Evolutionary conservation across 2,797 vertebrate genomes (phyloP).

Genomic region (Tokudaia tokunoshimensis): DNA sequence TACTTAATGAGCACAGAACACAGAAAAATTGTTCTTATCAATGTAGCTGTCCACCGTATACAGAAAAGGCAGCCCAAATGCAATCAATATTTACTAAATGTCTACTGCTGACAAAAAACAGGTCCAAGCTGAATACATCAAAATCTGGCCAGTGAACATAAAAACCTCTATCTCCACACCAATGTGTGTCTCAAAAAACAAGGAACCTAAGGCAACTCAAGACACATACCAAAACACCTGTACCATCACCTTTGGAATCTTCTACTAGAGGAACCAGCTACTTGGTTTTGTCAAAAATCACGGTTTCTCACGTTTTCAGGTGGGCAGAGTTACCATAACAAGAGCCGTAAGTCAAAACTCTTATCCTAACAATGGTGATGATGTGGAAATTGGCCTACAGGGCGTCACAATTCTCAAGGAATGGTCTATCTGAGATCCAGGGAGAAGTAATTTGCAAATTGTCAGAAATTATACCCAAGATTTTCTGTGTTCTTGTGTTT

Average conservation of each 20-base stretch:
- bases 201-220: not conserved
- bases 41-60: not conserved
- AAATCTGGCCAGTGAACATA: not conserved
- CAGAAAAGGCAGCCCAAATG: slow-evolving; percentile 58
- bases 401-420: not conserved
- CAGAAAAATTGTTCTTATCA: not conserved
- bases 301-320: not conserved
- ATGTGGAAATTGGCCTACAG: not conserved
- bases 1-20: slow-evolving; percentile 12
- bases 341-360: not conserved
- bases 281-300: not conserved
- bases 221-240: not conserved
- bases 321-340: not conserved
- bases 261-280: not conserved
- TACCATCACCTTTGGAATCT: not conserved
- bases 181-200: not conserved
- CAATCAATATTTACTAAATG: slow-evolving; percentile 9
- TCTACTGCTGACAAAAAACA: not conserved
- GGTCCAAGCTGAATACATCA: not conserved
- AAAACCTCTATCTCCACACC: not conserved
- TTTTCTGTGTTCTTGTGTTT: not conserved
- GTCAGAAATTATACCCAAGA: not conserved
- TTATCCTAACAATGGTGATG: not conserved
- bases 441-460: not conserved
- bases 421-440: not conserved